phyloP scores from a whole-genome alignment of 1,140 invertebrate genomes.

The Nomia melanderi region DNA sequence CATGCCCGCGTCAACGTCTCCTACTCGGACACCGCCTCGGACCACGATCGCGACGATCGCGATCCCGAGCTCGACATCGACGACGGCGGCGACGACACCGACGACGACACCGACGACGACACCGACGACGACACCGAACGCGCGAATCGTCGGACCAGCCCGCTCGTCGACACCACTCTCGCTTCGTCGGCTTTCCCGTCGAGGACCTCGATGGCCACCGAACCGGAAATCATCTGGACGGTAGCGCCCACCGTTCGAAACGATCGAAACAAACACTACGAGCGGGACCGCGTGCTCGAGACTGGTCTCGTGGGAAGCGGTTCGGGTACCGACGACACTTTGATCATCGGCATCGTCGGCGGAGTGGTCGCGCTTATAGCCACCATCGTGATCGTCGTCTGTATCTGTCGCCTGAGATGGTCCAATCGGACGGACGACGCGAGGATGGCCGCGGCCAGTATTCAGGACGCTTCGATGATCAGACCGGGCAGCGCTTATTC shows the following conservation, averaged over 20 bases:
- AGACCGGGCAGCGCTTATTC: constrained; percentile 74
- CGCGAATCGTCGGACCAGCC: constrained; percentile 73
- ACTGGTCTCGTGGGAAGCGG: constrained; percentile 77
- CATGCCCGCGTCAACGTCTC: no score
- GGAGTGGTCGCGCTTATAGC: constrained; percentile 95
- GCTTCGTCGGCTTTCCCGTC: constrained; percentile 63
- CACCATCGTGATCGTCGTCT: constrained; percentile 93
- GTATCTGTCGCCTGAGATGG: constrained; percentile 86
- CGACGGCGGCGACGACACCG: constrained; percentile 28
- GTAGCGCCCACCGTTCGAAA: constrained; percentile 84
- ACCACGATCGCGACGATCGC: constrained; percentile 86
- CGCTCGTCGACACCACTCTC: constrained; percentile 74
- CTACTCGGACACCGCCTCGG: constrained; percentile 24
- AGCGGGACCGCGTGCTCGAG: constrained; percentile 80
- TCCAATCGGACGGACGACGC: constrained; percentile 71
- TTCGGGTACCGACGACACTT: constrained; percentile 91
- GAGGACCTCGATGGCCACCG: constrained; percentile 83
- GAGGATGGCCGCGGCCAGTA: constrained; percentile 73
- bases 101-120: constrained; percentile 85
- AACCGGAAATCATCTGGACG: constrained; percentile 94
- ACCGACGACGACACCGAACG: constrained; percentile 80
- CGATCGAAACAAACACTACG: constrained; percentile 79
- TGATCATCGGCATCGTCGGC: constrained; percentile 95
- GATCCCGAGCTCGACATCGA: constrained; percentile 80
- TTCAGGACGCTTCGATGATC: constrained; percentile 77